These are phyloP conservation scores for Platichthys flesus DNA, from an alignment of 2,113 vertebrate species.

Conservation along the genomic window DNA sequence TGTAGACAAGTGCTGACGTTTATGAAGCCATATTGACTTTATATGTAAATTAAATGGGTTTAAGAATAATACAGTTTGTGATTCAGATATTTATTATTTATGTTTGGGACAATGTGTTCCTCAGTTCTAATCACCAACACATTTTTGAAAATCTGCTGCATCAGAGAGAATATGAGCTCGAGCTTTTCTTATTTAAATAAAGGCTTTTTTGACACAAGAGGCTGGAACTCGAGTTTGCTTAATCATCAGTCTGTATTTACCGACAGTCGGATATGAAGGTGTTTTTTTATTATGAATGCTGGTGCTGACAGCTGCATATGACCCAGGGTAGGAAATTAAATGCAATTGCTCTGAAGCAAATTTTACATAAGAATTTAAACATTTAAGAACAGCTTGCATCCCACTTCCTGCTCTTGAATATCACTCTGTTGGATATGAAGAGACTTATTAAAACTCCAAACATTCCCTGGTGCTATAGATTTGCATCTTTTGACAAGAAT, in stretches of 20 bases:
- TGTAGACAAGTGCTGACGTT: neutral
- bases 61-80: neutral
- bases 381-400: constrained; percentile 1
- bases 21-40: constrained; percentile 1
- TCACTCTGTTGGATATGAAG: neutral
- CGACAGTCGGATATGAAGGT: constrained; percentile 11
- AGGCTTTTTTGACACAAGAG: constrained; percentile 4
- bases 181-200: constrained; percentile 28
- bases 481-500: neutral
- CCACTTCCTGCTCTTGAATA: neutral
- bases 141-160: neutral
- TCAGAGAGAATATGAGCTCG: neutral
- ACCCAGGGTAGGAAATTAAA: constrained; percentile 10
- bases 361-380: neutral
- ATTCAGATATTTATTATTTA: neutral
- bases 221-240: constrained; percentile 23
- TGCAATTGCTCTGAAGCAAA: neutral
- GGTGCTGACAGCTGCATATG: constrained; percentile 33
- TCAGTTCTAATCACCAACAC: constrained; percentile 1
- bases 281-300: constrained; percentile 22
- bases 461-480: neutral
- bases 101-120: neutral
- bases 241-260: constrained; percentile 34
- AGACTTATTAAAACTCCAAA: neutral
- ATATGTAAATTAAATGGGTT: neutral